Evolutionary conservation across 2,797 vertebrate genomes (phyloP).

Genomic region (Acipenser ruthenus): DNA sequence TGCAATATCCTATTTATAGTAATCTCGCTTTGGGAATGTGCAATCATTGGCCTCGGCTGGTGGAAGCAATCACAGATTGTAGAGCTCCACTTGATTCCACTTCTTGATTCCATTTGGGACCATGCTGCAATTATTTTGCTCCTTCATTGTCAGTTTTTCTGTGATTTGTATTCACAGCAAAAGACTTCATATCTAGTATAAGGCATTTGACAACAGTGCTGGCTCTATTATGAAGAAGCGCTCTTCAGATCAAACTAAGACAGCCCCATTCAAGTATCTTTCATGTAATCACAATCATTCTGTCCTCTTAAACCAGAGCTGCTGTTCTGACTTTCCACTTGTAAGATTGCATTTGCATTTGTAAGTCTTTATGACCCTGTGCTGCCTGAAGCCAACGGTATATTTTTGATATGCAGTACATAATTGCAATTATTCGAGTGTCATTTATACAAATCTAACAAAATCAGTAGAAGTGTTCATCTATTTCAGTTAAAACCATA

Average conservation of each 20-base stretch:
- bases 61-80: background rate
- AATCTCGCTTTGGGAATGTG: too few species aligned
- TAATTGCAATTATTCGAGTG: too few species aligned
- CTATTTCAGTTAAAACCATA: too few species aligned
- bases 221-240: background rate
- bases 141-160: background rate
- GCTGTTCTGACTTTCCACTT: background rate
- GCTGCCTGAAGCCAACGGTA: background rate
- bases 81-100: background rate
- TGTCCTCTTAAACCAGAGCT: background rate
- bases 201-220: background rate
- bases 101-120: too few species aligned
- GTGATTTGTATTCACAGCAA: background rate
- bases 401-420: background rate
- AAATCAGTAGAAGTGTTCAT: too few species aligned
- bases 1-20: too few species aligned
- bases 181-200: background rate
- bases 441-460: too few species aligned
- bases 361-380: background rate
- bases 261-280: slow-evolving; percentile 1
- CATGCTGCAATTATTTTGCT: background rate
- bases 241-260: slow-evolving; percentile 1
- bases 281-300: background rate
- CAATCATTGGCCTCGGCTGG: too few species aligned
- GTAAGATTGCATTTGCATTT: background rate